A percentile compares a stretch with the other conserved stretches of the same genome.
Conservation (phyloP, 2,113 vertebrate genomes). For the Apeltes quadracus region DNA sequence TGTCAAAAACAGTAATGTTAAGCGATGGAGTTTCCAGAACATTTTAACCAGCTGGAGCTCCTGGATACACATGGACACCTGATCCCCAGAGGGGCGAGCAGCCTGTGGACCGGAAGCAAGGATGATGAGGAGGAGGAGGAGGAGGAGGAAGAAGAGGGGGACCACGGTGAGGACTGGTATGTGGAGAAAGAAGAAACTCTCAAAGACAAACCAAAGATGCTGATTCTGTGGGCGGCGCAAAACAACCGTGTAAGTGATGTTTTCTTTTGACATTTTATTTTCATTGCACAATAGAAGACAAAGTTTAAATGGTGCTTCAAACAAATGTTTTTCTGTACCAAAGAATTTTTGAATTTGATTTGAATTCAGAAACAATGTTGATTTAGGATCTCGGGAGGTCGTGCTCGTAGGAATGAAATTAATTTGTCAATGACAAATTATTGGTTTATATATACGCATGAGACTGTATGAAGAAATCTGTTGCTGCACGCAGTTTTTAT, state of each 20-base stretch:
- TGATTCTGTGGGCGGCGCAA: conserved; percentile 80
- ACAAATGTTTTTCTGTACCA: too few relatives aligned
- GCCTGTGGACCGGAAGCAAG: conserved; percentile 71
- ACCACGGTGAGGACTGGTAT: conserved; percentile 75
- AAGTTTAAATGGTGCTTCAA: too few relatives aligned
- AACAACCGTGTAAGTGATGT: conserved; percentile 73
- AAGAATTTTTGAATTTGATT: neutral
- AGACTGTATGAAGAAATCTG: neutral
- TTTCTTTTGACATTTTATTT: neutral
- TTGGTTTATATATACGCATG: neutral
- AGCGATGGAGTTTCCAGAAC: conserved; percentile 78
- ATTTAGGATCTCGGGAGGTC: neutral
- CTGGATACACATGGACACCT: conserved; percentile 74
- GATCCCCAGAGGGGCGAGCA: conserved; percentile 74
- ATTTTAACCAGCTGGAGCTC: conserved; percentile 80
- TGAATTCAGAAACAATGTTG: neutral
- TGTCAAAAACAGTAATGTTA: neutral
- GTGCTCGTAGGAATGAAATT: neutral
- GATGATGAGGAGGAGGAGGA: conserved; percentile 56
- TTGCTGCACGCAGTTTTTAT: too few relatives aligned
- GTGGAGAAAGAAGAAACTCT: conserved; percentile 70
- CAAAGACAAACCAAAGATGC: conserved; percentile 64
- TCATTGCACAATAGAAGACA: too few relatives aligned
- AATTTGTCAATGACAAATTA: neutral
- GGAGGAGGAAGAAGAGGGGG: conserved; percentile 59